phyloP scores from a whole-genome alignment of 2,888 invertebrate species.

The Osmoderma eremita region DNA sequence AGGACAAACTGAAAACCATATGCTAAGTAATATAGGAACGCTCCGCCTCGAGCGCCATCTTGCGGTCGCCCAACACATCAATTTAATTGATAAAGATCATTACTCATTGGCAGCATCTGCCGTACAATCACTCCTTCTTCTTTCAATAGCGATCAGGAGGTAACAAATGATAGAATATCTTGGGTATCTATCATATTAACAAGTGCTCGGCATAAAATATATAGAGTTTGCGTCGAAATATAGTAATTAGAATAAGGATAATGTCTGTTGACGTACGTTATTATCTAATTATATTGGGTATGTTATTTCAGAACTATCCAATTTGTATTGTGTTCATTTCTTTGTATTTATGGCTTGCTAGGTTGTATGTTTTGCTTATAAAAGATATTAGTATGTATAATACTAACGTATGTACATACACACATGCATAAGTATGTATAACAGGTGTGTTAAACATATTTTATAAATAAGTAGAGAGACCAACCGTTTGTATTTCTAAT shows the following conservation, averaged over 20 bases:
- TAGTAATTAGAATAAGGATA: background rate
- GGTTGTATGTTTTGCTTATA: no score
- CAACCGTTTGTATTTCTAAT: no score
- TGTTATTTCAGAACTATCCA: no score
- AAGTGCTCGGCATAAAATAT: constrained; percentile 14
- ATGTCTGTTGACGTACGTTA: background rate
- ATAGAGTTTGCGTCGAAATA: background rate
- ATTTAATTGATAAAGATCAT: constrained; percentile 61
- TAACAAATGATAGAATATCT: constrained; percentile 44
- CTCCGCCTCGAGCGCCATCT: constrained; percentile 57
- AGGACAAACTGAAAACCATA: background rate
- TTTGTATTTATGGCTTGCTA: no score
- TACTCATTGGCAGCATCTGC: constrained; percentile 60
- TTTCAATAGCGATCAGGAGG: constrained; percentile 56
- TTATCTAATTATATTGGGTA: no score
- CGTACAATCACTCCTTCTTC: constrained; percentile 54
- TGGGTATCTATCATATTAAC: constrained; percentile 17
- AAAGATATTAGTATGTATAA: no score
- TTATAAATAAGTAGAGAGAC: no score
- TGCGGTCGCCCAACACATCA: constrained; percentile 56
- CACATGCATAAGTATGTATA: no score
- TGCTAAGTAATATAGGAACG: constrained; percentile 30
- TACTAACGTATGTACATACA: no score
- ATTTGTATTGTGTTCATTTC: no score
- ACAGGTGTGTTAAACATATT: no score